Conservation (phyloP, 37 sponge, comb jelly and placozoan species). For the Halisarca cf. caerulea region DNA sequence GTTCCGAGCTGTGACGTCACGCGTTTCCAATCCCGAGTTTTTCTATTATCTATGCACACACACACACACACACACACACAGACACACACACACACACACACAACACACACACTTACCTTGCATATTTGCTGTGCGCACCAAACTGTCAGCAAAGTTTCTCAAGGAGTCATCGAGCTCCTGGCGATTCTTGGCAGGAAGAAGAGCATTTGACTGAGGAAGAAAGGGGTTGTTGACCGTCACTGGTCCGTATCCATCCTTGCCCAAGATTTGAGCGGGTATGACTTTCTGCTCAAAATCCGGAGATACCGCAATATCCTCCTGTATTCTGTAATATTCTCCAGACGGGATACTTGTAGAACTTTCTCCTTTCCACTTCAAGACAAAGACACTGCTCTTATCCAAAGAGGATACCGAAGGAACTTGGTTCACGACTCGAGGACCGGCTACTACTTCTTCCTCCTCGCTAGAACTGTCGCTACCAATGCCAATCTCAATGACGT, state of each 20-base stretch:
- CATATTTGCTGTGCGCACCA: too few relatives aligned
- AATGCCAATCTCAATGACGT: neutral
- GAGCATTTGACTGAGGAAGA: neutral
- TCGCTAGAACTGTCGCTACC: constrained; percentile 3
- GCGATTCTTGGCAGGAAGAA: neutral
- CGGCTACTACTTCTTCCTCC: neutral
- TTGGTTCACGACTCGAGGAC: neutral
- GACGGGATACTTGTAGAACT: neutral
- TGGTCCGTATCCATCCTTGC: constrained; percentile 1
- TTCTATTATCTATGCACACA: too few relatives aligned
- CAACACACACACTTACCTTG: too few relatives aligned
- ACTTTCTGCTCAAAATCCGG: neutral
- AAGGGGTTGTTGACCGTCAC: constrained; percentile 12
- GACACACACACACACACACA: too few relatives aligned
- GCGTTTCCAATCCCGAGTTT: neutral
- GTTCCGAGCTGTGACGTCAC: constrained; percentile 2
- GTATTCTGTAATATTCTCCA: neutral
- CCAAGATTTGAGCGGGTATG: neutral
- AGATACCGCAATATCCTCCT: neutral
- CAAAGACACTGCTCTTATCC: too few relatives aligned
- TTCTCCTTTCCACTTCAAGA: too few relatives aligned
- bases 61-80: too few relatives aligned
- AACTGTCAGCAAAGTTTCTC: constrained; percentile 1
- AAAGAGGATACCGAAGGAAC: neutral
- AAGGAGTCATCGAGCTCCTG: constrained; percentile 7